Base-by-base conservation (phyloP, 1,140 invertebrate species). In the Mercenaria mercenaria region DNA sequence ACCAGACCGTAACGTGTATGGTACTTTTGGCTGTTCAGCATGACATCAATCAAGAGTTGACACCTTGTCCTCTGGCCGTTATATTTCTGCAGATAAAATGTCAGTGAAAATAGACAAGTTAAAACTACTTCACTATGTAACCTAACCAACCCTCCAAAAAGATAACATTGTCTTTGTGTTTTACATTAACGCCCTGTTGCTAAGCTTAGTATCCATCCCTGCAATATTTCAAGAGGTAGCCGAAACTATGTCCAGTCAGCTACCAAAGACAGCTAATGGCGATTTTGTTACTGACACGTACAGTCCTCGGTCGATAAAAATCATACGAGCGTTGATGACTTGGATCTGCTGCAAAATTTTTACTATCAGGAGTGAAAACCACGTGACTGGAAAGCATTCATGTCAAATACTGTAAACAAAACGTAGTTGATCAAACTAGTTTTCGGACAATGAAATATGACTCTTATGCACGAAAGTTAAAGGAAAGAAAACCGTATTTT, bases 41-140 rank as follows among this genome's bases (percentile, higher is more conserved):
- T 82, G 64, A 88, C 23, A 72, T 90, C 23, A 52, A 76, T 41
- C 52, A 86, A 50, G 37, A 77, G 29, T 15, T 23, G 6, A 81
- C 67, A 39, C 89, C 76, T n/a, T 80, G 82, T 61, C 13, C 84
- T 0, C 39, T 90, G 32, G 89, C 84, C n/a, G 88, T 77, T 10
- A 52, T 41, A 34, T 41, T 87, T 59, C 18, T 83, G 18, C n/a
- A n/a, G n/a, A n/a, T n/a, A n/a, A n/a, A n/a, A n/a, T n/a, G n/a
- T n/a, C n/a, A n/a, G n/a, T n/a, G n/a, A n/a, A n/a, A n/a, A n/a
- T n/a, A n/a, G n/a, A n/a, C n/a, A n/a, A n/a, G n/a, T n/a, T n/a
- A n/a, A 90, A 80, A 56, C 56, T 90, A 6, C 18, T 85, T 0
- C 61, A 83, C 76, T n/a, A 37, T 23, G 20, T 89, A 81, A 81